Evolutionary conservation across 2,113 vertebrate genomes (phyloP).

Genomic region (Eubucco bourcierii): DNA sequence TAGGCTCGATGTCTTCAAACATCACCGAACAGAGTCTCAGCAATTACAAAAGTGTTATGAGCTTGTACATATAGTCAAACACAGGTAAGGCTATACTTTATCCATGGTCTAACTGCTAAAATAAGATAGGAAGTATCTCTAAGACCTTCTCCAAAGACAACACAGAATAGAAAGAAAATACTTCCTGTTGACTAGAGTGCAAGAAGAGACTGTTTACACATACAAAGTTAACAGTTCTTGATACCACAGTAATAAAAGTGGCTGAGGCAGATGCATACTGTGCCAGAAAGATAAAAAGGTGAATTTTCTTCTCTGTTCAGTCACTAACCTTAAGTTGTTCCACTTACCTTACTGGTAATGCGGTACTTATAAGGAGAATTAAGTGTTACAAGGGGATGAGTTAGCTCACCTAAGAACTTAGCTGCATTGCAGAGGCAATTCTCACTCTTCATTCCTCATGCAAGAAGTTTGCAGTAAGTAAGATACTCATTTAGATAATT

Average conservation of each 20-base stretch:
- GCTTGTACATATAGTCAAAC: not conserved
- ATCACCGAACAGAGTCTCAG: not conserved
- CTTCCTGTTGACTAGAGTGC: not conserved
- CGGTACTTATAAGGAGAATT: not conserved
- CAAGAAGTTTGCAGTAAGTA: not conserved
- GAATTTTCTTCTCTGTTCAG: not conserved
- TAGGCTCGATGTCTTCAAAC: not conserved
- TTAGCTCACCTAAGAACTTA: not conserved
- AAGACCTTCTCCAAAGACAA: not conserved
- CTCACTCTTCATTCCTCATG: not conserved
- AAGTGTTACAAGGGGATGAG: not conserved
- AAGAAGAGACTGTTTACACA: not conserved
- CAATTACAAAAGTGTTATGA: not conserved
- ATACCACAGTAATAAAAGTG: too few relatives aligned
- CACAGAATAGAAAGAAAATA: not conserved
- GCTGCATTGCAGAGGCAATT: not conserved
- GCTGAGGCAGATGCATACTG: accelerated
- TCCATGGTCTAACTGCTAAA: not conserved
- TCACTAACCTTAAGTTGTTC: accelerated
- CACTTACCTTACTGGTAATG: not conserved
- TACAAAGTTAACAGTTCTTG: accelerated
- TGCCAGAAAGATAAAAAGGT: not conserved
- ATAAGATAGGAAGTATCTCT: not conserved
- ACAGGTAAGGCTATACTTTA: not conserved
- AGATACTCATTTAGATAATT: not conserved